Base-by-base conservation (phyloP, 1,140 invertebrate species). In the Psix sp. region DNA sequence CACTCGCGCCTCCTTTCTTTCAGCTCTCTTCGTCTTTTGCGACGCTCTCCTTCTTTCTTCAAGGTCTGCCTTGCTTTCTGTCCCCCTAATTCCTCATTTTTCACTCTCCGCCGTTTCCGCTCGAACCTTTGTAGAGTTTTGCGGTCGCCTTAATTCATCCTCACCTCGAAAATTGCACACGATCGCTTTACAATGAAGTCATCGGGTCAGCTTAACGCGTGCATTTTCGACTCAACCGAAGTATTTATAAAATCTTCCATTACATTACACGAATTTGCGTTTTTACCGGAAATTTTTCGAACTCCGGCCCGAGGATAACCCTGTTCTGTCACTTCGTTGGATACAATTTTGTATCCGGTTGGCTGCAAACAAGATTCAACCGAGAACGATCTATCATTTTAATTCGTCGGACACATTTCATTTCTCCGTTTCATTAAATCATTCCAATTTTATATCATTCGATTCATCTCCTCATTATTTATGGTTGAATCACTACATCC, bases 21-120 rank as follows among this genome's bases (percentile, higher is more conserved):
- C 39, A 29, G 15, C 33, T 49, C 36, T 67, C 24, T 65, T 40
- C 74, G 11, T 56, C 56, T 26, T 1, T 21, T 13, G 4, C 10
- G 11, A 11, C 29, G 36, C 29, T 35, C 21, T 36, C n/a, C 33
- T 9, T 54, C 21, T 21, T 42, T 18, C 15, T 49, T 66, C 70
- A 66, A 74, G 70, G 70, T 72, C 68, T 52, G 20, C 38, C 13
- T 40, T 33, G 49, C 57, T 74, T 62, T 66, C 70, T 49, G 56
- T 66, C 70, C 56, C 56, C 60, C 62, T 62, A 74, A 67, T 74
- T 66, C 56, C 56, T 74, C 57, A 67, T 74, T 74, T 74, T 65
- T 74, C 71, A 74, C 49, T 74, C 68, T 16, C 13, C 48, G 46
- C 40, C 56, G 51, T 56, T 72, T 65, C 59, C 68, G 68, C 54